These are phyloP conservation scores for Aphelenchoides fujianensis DNA, from an alignment of 1,140 invertebrate genomes.

Conservation along the genomic window DNA sequence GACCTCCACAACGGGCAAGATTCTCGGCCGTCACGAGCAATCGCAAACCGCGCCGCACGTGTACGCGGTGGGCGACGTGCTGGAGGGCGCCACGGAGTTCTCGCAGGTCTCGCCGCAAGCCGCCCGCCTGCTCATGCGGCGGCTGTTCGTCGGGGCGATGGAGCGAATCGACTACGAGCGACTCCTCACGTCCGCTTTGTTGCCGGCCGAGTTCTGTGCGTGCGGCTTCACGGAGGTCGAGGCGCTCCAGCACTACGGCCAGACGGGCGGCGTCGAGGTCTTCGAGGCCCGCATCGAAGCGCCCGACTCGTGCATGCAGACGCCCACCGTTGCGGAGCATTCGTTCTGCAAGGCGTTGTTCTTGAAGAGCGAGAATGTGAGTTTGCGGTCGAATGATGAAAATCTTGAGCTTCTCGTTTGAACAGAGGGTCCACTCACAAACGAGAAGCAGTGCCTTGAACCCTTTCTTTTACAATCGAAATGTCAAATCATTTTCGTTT, in stretches of 20 bases:
- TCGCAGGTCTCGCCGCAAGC: slow-evolving; percentile 94
- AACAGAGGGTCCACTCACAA: too few species aligned
- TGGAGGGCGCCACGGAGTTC: slow-evolving; percentile 80
- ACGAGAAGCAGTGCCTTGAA: too few species aligned
- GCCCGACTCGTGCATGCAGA: not conserved
- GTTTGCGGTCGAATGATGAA: not conserved
- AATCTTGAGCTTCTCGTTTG: too few species aligned
- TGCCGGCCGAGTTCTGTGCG: slow-evolving; percentile 24
- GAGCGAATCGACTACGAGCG: slow-evolving; percentile 34
- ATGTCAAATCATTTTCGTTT: too few species aligned
- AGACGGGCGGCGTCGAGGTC: slow-evolving; percentile 26
- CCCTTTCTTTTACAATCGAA: too few species aligned
- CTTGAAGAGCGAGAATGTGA: slow-evolving; percentile 29
- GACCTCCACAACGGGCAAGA: slow-evolving; percentile 65
- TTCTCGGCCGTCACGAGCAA: slow-evolving; percentile 68
- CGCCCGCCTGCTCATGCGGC: slow-evolving; percentile 75
- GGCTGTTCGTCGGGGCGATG: slow-evolving; percentile 28
- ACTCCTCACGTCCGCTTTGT: slow-evolving; percentile 27
- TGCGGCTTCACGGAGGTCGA: slow-evolving; percentile 32
- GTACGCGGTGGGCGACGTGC: slow-evolving; percentile 88
- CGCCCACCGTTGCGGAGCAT: not conserved
- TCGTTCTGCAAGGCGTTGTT: slow-evolving; percentile 32
- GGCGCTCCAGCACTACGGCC: slow-evolving; percentile 26
- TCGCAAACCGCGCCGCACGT: slow-evolving; percentile 82
- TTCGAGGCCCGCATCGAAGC: slow-evolving; percentile 19